These are phyloP conservation scores for Ichneumon xanthorius DNA, from an alignment of 2,888 invertebrate species.

Conservation along the genomic window DNA sequence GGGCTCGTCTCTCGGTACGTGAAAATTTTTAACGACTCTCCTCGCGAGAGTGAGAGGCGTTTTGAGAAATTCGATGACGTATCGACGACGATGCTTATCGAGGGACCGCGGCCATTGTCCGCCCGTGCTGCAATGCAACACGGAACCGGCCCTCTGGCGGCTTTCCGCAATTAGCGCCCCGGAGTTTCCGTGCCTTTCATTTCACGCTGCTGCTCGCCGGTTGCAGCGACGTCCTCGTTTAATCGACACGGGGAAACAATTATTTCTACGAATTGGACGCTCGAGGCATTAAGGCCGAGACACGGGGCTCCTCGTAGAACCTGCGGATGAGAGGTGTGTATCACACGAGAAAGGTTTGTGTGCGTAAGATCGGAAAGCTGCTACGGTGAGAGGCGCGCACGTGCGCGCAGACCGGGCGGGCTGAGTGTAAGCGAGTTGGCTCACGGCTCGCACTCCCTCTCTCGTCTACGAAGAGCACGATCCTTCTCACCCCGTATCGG, in stretches of 20 bases:
- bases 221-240: slow-evolving; percentile 3
- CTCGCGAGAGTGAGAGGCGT: neutral
- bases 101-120: neutral
- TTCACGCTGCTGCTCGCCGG: neutral
- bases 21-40: neutral
- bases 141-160: neutral
- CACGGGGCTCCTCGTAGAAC: neutral
- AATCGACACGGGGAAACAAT: slow-evolving; percentile 58
- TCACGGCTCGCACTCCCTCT: slow-evolving; percentile 2
- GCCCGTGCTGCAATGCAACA: neutral
- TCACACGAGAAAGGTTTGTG: neutral
- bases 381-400: slow-evolving; percentile 27
- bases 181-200: slow-evolving; percentile 7
- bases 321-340: neutral
- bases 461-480: neutral
- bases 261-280: slow-evolving; percentile 55
- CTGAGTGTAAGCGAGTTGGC: slow-evolving; percentile 6
- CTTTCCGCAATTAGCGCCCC: slow-evolving; percentile 44
- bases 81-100: slow-evolving; percentile 4
- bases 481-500: slow-evolving; percentile 11
- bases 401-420: slow-evolving; percentile 20
- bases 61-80: neutral
- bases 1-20: neutral
- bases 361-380: slow-evolving; percentile 33
- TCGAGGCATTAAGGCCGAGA: slow-evolving; percentile 42